Evolutionary conservation across 2,113 vertebrate species (phyloP).

Genomic region (Cyrtonyx montezumae): DNA sequence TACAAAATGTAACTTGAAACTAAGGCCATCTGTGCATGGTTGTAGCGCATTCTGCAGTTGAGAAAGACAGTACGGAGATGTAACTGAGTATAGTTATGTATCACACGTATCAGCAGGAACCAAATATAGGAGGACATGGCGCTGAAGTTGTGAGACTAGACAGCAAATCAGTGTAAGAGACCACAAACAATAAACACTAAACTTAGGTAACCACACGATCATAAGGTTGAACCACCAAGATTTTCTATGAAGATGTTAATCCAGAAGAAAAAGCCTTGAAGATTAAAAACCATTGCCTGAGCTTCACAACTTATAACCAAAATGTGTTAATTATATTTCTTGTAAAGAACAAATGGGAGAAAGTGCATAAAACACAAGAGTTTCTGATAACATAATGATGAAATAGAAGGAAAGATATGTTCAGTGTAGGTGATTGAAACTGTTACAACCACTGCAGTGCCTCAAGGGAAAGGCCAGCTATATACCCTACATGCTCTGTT

Average conservation of each 20-base stretch:
- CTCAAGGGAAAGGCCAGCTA: not conserved
- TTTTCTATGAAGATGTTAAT: not conserved
- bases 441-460: not conserved
- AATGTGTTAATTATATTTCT: not conserved
- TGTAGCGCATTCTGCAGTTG: conserved; percentile 6
- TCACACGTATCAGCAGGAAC: not conserved
- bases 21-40: not conserved
- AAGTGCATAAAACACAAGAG: not conserved
- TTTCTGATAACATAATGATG: not conserved
- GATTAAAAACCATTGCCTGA: not conserved
- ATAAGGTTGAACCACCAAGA: not conserved
- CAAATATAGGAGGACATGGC: not conserved
- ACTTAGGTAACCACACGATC: not conserved
- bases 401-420: not conserved
- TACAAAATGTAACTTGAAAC: conserved; percentile 42
- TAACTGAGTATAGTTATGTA: not conserved
- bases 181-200: not conserved
- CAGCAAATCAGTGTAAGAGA: not conserved
- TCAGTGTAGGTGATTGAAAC: not conserved
- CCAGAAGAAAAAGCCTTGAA: not conserved
- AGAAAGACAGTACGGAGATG: not conserved
- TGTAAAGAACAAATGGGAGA: not conserved
- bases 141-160: not conserved
- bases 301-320: not conserved
- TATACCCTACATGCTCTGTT: not conserved